phyloP scores from a whole-genome alignment of 2,113 vertebrate species.

The Ciconia stormi region DNA sequence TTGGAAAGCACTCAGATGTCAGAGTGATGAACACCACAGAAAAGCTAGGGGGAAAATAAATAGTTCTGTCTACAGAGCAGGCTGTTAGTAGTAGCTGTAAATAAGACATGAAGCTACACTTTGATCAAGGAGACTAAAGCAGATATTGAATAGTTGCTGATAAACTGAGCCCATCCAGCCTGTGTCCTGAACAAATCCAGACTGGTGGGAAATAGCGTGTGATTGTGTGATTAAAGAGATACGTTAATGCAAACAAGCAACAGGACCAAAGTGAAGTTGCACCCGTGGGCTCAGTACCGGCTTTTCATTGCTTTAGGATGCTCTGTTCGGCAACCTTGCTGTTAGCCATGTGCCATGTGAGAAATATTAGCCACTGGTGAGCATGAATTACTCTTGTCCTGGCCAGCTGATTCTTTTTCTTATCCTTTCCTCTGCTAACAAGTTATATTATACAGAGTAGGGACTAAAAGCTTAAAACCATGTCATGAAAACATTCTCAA shows the following conservation, averaged over 20 bases:
- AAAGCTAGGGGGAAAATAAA: slow-evolving; percentile 39
- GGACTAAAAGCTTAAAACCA: neutral
- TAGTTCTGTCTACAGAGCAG: slow-evolving; percentile 40
- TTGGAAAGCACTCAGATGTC: slow-evolving; percentile 57
- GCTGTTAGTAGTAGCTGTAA: slow-evolving; percentile 59
- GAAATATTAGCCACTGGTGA: neutral
- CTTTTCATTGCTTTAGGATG: neutral
- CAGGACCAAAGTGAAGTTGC: neutral
- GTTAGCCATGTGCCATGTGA: neutral
- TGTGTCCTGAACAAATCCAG: neutral
- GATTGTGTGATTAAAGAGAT: neutral
- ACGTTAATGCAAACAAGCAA: neutral
- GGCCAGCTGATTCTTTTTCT: neutral
- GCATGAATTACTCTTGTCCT: neutral
- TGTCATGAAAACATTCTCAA: neutral
- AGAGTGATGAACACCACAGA: slow-evolving; percentile 56
- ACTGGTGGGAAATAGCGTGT: neutral
- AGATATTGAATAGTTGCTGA: slow-evolving; percentile 20
- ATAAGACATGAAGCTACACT: slow-evolving; percentile 58
- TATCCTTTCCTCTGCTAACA: neutral
- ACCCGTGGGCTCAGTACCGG: neutral
- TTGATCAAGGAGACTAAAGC: slow-evolving; percentile 39
- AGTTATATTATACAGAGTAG: neutral
- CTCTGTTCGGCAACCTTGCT: neutral
- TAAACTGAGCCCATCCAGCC: neutral